Conservation (phyloP, 2,113 vertebrate species). For the Progne subis region DNA sequence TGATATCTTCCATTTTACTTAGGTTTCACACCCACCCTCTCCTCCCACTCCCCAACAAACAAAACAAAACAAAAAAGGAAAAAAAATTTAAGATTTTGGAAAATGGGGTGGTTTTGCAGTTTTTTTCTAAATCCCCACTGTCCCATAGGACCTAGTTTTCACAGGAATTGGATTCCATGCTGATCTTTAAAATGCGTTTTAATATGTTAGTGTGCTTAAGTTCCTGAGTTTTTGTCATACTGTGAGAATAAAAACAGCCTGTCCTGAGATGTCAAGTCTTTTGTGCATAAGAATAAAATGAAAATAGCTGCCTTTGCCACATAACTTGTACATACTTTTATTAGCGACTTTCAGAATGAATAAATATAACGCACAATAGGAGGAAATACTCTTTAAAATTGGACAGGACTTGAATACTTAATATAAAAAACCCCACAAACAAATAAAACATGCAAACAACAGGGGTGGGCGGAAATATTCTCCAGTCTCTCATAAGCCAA, state of each 20-base stretch:
- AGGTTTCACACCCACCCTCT: background rate
- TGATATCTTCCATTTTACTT: background rate
- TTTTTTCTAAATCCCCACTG: background rate
- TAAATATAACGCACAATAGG: constrained; percentile 32
- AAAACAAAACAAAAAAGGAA: too few species aligned
- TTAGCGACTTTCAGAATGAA: constrained; percentile 46
- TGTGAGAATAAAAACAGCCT: constrained; percentile 46
- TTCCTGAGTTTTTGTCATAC: constrained; percentile 11
- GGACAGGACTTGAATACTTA: background rate
- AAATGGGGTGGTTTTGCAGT: background rate
- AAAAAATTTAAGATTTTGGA: background rate
- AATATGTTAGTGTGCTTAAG: background rate
- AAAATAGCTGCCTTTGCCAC: constrained; percentile 42
- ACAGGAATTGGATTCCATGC: background rate
- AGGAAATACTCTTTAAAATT: constrained; percentile 32
- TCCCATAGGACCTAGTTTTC: background rate
- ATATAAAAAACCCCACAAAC: background rate
- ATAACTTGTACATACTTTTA: constrained; percentile 45
- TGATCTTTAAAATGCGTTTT: background rate
- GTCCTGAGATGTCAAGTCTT: constrained; percentile 27
- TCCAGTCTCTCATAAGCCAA: background rate
- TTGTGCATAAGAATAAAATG: constrained; percentile 33
- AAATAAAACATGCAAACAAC: background rate
- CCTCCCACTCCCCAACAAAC: accelerated
- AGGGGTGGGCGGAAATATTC: background rate